Base-by-base conservation (phyloP, 2,888 invertebrate species). In the Eupithecia dodoneata region DNA sequence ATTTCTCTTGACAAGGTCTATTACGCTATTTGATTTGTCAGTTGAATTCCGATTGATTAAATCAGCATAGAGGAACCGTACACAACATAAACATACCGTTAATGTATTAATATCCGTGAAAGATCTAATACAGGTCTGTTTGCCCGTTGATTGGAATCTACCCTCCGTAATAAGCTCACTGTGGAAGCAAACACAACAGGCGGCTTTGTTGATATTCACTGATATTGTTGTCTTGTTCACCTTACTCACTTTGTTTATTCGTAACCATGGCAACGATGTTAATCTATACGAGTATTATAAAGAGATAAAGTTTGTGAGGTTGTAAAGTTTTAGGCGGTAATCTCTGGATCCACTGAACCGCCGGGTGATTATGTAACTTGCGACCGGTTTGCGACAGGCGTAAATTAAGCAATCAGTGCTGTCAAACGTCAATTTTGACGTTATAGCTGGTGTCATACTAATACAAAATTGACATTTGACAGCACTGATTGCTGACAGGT, bases 91-190 rank as follows among this genome's bases (percentile, higher is more conserved):
- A 55, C 55, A 55, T 2, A 59, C 42, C 6, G 12, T 70, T 47
- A 47, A 30, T 30, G 6, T 47, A 70, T 47, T 30, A 30, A 70
- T 70, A 47, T 30, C 47, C 18, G 30, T 47, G 10, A 66, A 7
- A 7, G 13, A 45, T 44, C 13, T 13, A 6, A 15, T 66, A 42
- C 10, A 15, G 15, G 45, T 69, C 45, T 70, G 18, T 70, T 49
- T 70, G 47, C 69, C 15, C 13, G 18, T 45, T 70, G 70, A 49
- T 70, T 70, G 70, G 47, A 47, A 47, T 47, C 70, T 18, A 18
- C 45, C 70, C 18, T 30, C 10, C 18, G 47, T 49, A 47, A 70
- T 70, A 47, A 70, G 45, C 47, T 45, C 18, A 30, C 70, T 10
- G n/a, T 30, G 47, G 12, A 2, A 47, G 67, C 44, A 69, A 69